Evolutionary conservation across 2,797 vertebrate genomes (phyloP), one percentile per base, ranked within the genome.

Genomic region (Cheracebus regulus): DNA sequence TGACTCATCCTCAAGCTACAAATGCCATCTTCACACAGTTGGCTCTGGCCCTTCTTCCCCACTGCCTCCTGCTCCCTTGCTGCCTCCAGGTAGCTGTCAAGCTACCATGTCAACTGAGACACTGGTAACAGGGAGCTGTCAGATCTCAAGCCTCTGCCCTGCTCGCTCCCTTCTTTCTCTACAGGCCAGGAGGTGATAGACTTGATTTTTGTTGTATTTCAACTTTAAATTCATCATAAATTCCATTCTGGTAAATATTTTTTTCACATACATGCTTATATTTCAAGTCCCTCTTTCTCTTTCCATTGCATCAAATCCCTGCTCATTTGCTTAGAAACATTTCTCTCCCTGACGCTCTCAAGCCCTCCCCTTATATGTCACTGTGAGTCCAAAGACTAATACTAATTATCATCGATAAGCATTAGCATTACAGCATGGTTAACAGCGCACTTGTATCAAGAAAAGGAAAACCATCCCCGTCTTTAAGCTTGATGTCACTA

Each of bases 221-320:
- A 36, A 93, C 6, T 6, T 88, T 83, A 81, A 78, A 81, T 78
- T 87, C 22, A 33, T 96, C 72, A 50, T 83, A 84, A 95, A 90
- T 85, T 46, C 26, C 44, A 89, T 72, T n/a, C 36, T 72, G 5
- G 17, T 61, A 44, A 57, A 75, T 76, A 28, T 52, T 55, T 64
- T 58, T 92, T 67, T 78, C 30, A 80, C 26, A 61, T 39, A 44
- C 46, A 39, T 46, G 52, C 12, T 52, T 93, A 48, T 80, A 20
- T 93, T 75, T 93, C 78, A 78, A 48, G 36, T 4, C 24, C 12
- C 6, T 3, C 75, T 90, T 85, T 82, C 30, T 89, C 36, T 95
- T 81, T 73, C 64, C 24, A 85, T 46, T 64, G 93, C 17, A 70
- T 93, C 61, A 73, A 90, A 93, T 90, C n/a, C 86, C 96, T 85